Evolutionary conservation across 2,113 vertebrate species (phyloP).

Genomic region (Dasypus novemcinctus): DNA sequence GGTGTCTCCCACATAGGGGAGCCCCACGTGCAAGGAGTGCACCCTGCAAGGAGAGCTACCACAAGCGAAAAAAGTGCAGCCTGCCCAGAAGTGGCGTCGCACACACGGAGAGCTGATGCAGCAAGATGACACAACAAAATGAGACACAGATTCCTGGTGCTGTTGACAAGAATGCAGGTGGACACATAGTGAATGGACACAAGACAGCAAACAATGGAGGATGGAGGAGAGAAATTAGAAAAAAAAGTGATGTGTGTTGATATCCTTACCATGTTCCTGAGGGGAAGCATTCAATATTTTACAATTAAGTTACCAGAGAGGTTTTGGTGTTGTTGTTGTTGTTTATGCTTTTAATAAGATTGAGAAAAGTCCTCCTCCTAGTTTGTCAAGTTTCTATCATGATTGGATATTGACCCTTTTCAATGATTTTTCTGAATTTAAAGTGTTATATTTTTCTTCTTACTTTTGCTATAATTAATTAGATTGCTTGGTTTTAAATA

Average conservation of each 20-base stretch:
- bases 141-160: too few relatives aligned
- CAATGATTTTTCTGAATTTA: not conserved
- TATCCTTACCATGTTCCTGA: not conserved
- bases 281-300: not conserved
- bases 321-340: not conserved
- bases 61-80: too few relatives aligned
- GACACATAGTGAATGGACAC: too few relatives aligned
- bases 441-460: not conserved
- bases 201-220: too few relatives aligned
- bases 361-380: not conserved
- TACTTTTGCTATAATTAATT: not conserved
- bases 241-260: not conserved
- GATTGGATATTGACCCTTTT: not conserved
- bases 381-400: not conserved
- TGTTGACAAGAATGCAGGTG: too few relatives aligned
- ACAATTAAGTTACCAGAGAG: not conserved
- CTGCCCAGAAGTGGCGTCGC: too few relatives aligned
- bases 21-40: too few relatives aligned
- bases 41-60: too few relatives aligned
- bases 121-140: too few relatives aligned
- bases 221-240: too few relatives aligned
- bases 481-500: not conserved
- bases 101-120: too few relatives aligned
- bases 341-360: not conserved
- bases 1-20: too few relatives aligned